These are phyloP conservation scores for Capra hircus DNA, from an alignment of 2,113 vertebrate genomes.

Conservation along the genomic window DNA sequence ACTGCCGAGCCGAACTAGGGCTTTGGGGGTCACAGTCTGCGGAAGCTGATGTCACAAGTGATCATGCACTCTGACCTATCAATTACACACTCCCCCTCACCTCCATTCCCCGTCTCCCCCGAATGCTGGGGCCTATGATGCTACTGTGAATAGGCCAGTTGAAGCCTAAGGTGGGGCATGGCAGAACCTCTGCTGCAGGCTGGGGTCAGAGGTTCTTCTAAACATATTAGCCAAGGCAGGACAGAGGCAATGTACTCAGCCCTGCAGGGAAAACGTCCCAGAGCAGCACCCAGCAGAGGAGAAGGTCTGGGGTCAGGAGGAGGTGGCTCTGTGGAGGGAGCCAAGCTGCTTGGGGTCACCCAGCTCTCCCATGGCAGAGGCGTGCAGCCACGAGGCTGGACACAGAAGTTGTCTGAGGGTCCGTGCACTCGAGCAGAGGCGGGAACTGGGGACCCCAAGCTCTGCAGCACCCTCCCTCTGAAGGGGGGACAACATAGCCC, in stretches of 20 bases:
- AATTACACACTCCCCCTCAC: not conserved
- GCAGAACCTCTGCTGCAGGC: not conserved
- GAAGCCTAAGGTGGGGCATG: not conserved
- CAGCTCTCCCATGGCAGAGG: not conserved
- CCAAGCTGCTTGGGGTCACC: not conserved
- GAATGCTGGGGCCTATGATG: not conserved
- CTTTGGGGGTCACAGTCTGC: not conserved
- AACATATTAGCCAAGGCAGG: not conserved
- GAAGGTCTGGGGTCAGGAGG: not conserved
- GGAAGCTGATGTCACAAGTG: not conserved
- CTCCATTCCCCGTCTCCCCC: rapidly evolving
- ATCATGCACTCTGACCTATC: not conserved
- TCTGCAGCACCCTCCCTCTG: not conserved
- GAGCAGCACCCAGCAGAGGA: not conserved
- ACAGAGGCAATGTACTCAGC: not conserved
- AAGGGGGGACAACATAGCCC: not conserved
- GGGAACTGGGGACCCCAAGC: not conserved
- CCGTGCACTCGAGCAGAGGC: not conserved
- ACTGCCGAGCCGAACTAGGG: not conserved
- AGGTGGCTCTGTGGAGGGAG: too few relatives aligned
- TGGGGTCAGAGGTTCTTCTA: not conserved
- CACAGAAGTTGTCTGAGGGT: not conserved
- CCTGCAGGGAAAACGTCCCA: not conserved
- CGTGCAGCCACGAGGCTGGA: not conserved
- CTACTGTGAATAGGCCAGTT: not conserved